These are phyloP conservation scores for Bos taurus DNA, from an alignment of 2,113 vertebrate species.

Conservation along the genomic window DNA sequence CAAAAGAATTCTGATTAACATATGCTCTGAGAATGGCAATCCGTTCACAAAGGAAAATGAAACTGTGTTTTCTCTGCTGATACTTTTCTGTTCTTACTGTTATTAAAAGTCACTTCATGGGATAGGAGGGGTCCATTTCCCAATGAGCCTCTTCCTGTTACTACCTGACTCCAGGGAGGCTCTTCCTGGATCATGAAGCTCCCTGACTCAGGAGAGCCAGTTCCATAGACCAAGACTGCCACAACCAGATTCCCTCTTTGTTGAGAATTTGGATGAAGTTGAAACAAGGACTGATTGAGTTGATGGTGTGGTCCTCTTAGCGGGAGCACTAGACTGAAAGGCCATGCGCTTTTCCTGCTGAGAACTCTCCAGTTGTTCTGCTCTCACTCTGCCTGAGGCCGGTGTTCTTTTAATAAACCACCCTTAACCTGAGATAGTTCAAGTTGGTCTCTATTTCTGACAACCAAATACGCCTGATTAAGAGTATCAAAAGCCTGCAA, in stretches of 20 bases:
- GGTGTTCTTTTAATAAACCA: neutral
- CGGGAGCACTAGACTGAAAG: neutral
- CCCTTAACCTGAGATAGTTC: neutral
- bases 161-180: neutral
- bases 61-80: neutral
- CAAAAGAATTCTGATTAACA: neutral
- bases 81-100: neutral
- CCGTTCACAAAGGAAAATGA: neutral
- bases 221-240: neutral
- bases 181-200: neutral
- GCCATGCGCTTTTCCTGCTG: accelerated
- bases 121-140: neutral
- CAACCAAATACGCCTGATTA: neutral
- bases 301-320: neutral
- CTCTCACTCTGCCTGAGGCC: neutral
- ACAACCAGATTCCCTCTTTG: neutral
- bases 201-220: neutral
- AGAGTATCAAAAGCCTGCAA: neutral
- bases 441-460: neutral
- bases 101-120: neutral
- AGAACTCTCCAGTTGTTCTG: neutral
- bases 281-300: neutral
- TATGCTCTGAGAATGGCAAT: neutral
- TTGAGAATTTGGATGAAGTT: neutral
- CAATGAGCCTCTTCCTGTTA: neutral